Evolutionary conservation across 2,888 invertebrate genomes (phyloP).

Genomic region (Vesta saturnalis): DNA sequence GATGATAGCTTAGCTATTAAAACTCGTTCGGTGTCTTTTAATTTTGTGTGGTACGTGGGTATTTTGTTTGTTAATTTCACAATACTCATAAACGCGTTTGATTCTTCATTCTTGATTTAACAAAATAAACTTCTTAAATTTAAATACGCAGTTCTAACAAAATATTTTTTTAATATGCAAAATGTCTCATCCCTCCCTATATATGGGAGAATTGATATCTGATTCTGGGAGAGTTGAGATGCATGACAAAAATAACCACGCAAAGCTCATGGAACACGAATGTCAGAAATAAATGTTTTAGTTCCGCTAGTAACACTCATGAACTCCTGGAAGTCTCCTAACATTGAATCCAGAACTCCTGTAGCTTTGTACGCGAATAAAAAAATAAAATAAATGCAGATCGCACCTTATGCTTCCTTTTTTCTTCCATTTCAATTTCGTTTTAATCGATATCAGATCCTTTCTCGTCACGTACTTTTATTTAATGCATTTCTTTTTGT

Average conservation of each 20-base stretch:
- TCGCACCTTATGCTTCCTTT: conserved; percentile 3
- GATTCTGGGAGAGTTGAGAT: neutral
- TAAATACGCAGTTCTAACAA: no score
- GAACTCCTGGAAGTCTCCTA: neutral
- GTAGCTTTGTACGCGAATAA: neutral
- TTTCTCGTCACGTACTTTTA: neutral
- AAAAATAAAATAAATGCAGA: neutral
- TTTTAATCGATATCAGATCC: neutral
- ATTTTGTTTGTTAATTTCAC: no score
- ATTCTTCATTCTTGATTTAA: no score
- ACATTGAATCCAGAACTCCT: conserved; percentile 6
- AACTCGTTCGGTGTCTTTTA: no score
- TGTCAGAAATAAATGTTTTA: conserved; percentile 13
- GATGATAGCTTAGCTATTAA: no score
- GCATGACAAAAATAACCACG: neutral
- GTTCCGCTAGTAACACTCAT: neutral
- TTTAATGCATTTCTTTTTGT: neutral
- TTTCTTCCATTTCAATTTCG: neutral
- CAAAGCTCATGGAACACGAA: neutral
- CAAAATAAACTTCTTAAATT: no score
- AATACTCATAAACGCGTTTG: no score
- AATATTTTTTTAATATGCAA: neutral
- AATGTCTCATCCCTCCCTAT: neutral
- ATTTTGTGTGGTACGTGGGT: no score
- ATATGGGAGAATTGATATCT: neutral